Conservation (phyloP, 2,113 vertebrate species). For the Thalassoma bifasciatum region DNA sequence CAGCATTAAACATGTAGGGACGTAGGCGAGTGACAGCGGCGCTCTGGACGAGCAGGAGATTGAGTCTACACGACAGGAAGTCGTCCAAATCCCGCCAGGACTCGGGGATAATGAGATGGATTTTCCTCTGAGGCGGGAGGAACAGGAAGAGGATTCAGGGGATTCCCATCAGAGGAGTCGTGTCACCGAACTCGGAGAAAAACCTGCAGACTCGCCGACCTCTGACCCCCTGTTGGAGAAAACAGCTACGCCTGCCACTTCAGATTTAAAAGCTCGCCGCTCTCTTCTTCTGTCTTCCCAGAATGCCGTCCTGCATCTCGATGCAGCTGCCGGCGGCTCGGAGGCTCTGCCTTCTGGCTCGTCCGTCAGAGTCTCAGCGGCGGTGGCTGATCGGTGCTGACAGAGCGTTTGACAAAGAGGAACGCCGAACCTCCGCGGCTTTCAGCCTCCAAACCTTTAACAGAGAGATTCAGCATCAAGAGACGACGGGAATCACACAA, state of each 20-base stretch:
- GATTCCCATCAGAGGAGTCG: neutral
- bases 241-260: slow-evolving; percentile 53
- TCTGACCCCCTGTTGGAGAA: slow-evolving; percentile 37
- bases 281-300: slow-evolving; percentile 13
- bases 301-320: slow-evolving; percentile 39
- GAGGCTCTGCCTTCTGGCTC: neutral
- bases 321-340: slow-evolving; percentile 18
- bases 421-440: neutral
- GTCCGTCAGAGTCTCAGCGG: neutral
- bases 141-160: neutral
- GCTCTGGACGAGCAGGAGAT: slow-evolving; percentile 32
- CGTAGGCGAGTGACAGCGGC: slow-evolving; percentile 46
- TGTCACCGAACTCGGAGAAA: slow-evolving; percentile 5
- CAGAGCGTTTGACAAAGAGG: slow-evolving; percentile 1
- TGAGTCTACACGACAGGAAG: slow-evolving; percentile 67
- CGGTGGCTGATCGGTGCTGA: neutral
- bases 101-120: slow-evolving; percentile 1
- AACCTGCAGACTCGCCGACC: slow-evolving; percentile 31
- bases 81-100: slow-evolving; percentile 18
- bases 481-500: no score
- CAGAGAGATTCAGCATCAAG: neutral
- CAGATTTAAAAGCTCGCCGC: slow-evolving; percentile 43
- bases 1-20: slow-evolving; percentile 69
- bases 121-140: slow-evolving; percentile 9
- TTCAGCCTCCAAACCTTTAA: neutral